A percentile compares a stretch with the other conserved stretches of the same genome.
Conservation (phyloP, 64 coral and sea anemone species). For the Montipora capricornis region DNA sequence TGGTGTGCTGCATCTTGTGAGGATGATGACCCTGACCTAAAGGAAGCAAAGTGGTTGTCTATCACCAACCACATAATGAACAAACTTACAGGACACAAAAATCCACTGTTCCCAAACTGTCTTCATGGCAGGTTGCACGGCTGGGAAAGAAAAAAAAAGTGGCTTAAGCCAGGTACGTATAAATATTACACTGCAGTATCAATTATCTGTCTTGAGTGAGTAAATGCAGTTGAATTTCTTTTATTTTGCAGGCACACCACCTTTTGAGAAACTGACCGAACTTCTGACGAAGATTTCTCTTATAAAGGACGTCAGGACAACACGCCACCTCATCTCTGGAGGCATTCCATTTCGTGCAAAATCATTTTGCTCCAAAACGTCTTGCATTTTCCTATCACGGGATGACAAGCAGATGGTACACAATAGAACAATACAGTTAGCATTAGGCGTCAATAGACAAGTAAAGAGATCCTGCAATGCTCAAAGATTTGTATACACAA, state of each 20-base stretch:
- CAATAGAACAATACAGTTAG: not conserved
- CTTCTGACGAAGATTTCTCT: conserved; percentile 31
- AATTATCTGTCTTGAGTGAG: too few species aligned
- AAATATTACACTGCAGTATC: too few species aligned
- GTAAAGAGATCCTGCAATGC: too few species aligned
- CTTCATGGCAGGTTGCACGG: conserved; percentile 46
- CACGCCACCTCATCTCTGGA: conserved; percentile 64
- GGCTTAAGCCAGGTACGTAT: conserved; percentile 64
- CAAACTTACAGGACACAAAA: conserved; percentile 47
- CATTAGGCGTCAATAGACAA: not conserved
- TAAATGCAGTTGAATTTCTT: too few species aligned
- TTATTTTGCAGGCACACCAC: conserved; percentile 3
- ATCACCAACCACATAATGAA: conserved; percentile 51
- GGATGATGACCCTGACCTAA: conserved; percentile 21
- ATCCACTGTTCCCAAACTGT: conserved; percentile 44
- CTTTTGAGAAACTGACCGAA: conserved; percentile 37
- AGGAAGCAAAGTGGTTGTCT: conserved; percentile 52
- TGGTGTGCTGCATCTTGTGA: conserved; percentile 54
- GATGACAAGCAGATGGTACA: too few species aligned
- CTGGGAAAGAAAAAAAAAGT: conserved; percentile 61
- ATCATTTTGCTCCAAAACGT: conserved; percentile 47
- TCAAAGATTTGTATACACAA: too few species aligned
- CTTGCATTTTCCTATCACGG: too few species aligned
- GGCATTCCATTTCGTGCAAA: conserved; percentile 61
- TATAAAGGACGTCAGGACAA: conserved; percentile 36